These are phyloP conservation scores for Dendrolimus pini DNA, from an alignment of 2,888 invertebrate species.

Conservation along the genomic window DNA sequence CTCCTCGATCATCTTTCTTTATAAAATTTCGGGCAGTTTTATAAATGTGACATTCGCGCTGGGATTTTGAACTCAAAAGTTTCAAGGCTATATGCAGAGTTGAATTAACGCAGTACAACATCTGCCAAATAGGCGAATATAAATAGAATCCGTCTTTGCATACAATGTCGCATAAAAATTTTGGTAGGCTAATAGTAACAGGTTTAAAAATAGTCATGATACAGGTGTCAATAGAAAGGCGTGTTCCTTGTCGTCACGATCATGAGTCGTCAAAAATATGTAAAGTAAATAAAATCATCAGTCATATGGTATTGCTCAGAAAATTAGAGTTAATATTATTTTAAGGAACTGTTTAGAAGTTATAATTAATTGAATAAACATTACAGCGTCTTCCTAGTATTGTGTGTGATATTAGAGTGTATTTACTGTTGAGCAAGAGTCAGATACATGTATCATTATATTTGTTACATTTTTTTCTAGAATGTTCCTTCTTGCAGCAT, in stretches of 20 bases:
- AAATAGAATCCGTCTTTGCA: neutral
- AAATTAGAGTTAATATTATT: neutral
- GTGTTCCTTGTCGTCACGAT: neutral
- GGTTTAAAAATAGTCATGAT: neutral
- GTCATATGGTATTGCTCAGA: neutral
- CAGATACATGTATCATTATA: too few species aligned
- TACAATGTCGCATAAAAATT: neutral
- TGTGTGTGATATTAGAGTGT: neutral
- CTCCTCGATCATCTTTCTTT: too few species aligned
- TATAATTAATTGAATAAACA: conserved; percentile 1
- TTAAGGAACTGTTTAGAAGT: neutral
- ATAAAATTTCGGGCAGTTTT: too few species aligned
- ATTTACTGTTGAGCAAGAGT: too few species aligned
- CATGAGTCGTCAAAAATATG: neutral
- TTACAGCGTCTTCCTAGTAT: neutral
- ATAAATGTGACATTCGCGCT: too few species aligned
- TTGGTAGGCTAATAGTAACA: neutral
- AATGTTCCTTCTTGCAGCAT: too few species aligned
- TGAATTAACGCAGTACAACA: neutral
- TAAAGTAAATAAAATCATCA: neutral
- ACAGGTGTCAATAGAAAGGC: neutral
- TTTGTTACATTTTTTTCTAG: too few species aligned
- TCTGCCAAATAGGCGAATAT: neutral
- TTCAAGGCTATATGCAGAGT: neutral
- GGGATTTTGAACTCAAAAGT: neutral